A percentile compares a stretch with the other conserved stretches of the same genome.
phyloP scores from a whole-genome alignment of 1,140 invertebrate species.

The Procambarus virginalis region DNA sequence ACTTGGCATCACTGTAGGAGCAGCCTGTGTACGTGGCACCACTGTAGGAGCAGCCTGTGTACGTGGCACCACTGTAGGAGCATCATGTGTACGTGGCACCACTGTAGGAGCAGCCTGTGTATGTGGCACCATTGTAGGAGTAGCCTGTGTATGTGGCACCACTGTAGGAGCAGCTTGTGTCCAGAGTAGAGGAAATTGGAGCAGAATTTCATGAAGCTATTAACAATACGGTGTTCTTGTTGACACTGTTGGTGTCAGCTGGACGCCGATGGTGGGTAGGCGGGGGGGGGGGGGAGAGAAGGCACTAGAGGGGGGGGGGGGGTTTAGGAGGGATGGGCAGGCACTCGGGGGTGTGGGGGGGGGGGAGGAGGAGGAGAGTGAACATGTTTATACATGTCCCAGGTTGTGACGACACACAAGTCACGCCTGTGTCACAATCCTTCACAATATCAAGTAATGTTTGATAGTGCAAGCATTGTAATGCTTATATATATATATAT shows the following conservation, averaged over 20 bases:
- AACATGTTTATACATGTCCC: slow-evolving; percentile 6
- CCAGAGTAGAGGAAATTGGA: neutral
- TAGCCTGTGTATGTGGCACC: neutral
- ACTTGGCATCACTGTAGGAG: neutral
- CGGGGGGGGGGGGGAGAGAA: neutral
- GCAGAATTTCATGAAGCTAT: slow-evolving; percentile 8
- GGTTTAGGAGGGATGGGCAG: neutral
- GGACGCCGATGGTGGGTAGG: neutral
- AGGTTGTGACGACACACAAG: neutral
- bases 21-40: neutral
- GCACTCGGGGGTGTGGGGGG: neutral
- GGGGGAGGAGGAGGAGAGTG: neutral
- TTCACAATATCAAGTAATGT: too few species aligned
- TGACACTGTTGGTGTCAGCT: slow-evolving; percentile 4
- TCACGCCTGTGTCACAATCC: too few species aligned
- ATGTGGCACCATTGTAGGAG: neutral
- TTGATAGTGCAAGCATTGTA: neutral
- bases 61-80: neutral
- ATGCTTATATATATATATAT: neutral
- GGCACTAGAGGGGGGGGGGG: neutral
- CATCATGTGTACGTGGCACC: neutral
- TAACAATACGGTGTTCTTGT: slow-evolving; percentile 8
- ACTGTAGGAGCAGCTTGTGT: neutral
- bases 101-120: neutral
- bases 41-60: neutral